Base-by-base conservation (phyloP, 2,113 vertebrate species). In the Alexandromys fortis region DNA sequence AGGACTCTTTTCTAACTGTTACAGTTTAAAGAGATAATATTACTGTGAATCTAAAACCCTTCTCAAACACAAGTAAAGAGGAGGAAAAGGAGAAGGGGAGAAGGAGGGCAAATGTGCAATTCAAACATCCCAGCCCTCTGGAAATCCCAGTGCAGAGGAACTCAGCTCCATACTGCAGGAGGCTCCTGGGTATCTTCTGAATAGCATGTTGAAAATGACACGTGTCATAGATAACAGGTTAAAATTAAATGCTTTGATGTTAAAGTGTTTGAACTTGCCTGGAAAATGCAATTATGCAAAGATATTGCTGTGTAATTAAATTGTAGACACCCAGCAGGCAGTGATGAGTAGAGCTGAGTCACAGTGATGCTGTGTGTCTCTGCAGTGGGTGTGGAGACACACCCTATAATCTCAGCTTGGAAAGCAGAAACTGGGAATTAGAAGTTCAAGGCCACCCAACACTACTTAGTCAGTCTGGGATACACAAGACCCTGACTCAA, bases 211-310 rank as follows among this genome's bases (percentile, higher is more conserved):
- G 9, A 22, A 86, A 79, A 85, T 81, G 79, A 92, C 79, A 45
- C 13, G 85, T 58, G 22, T n/a, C 70, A 63, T n/a, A 86, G 58
- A 92, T 30, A 70, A 61, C 45, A 94, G 63, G 81, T 58, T 94
- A 89, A 87, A 95, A 91, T 91, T 14, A 90, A 78, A 86, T 78
- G 73, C 30, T 63, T 83, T 82, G 85, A 63, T 94, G 22, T 92
- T 94, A 92, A 93, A 96, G 96, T 91, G 82, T 78, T 33, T 89
- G 89, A 90, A 85, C 58, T 70, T 90, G 45, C 86, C 65, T 92
- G 26, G n/a, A 24, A 95, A 92, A 88, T 67, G 73, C 3, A 65
- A 63, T 73, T 55, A 61, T 78, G 61, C 61, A 86, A 68, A 96
- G 47, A 85, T 8, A 58, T 67, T 52, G 52, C 42, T 94, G 10